Evolutionary conservation across 2,888 invertebrate species (phyloP).

Genomic region (Dicyrtomina minuta): DNA sequence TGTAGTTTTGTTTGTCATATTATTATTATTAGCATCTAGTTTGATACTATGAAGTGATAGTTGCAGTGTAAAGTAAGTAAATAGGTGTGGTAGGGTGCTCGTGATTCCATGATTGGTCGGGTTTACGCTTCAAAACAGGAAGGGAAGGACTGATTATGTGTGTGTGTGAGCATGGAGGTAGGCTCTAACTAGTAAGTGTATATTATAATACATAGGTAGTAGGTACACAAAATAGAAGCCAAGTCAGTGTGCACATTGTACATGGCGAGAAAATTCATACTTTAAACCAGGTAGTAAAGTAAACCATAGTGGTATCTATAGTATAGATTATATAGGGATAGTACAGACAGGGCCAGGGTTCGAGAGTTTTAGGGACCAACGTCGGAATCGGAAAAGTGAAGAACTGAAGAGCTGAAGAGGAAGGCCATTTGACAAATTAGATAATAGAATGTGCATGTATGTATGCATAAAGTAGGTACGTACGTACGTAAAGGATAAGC

Average conservation of each 20-base stretch:
- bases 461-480: no score
- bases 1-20: no score
- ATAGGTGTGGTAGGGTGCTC: neutral
- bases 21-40: no score
- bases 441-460: constrained; percentile 14
- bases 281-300: no score
- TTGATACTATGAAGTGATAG: no score
- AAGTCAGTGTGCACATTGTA: neutral
- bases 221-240: no score
- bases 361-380: no score
- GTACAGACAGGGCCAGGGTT: no score
- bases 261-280: neutral
- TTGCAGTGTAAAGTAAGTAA: neutral
- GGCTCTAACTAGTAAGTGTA: no score
- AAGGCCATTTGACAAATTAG: constrained; percentile 23
- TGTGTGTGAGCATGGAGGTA: neutral
- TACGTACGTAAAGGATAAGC: no score
- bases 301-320: no score
- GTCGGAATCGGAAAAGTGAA: neutral
- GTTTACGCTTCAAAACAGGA: neutral
- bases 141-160: neutral
- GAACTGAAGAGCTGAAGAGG: constrained; percentile 2
- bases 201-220: no score
- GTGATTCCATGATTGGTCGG: neutral
- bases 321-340: constrained; percentile 5